Conservation (phyloP, 2,797 vertebrate species). For the Jordanella pulchra region DNA sequence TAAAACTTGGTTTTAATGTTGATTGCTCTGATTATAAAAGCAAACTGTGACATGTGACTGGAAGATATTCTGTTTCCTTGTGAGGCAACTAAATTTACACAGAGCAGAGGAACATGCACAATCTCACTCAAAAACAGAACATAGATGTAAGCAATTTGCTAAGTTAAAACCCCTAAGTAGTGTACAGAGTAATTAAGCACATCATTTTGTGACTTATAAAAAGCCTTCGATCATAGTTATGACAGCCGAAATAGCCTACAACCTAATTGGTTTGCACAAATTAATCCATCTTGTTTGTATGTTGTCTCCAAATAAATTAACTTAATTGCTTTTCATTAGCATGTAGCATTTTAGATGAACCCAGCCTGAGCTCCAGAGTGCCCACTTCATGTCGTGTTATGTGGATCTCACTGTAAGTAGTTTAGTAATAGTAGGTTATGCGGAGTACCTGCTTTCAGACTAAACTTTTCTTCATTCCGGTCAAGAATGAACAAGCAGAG, state of each 20-base stretch:
- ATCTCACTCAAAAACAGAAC: constrained; percentile 6
- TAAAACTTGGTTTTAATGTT: constrained; percentile 9
- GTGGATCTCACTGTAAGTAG: not conserved
- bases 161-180: constrained; percentile 18
- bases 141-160: constrained; percentile 4
- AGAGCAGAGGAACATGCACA: not conserved
- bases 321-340: not conserved
- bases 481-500: constrained; percentile 1
- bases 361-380: not conserved
- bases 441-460: constrained; percentile 6
- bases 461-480: constrained; percentile 10
- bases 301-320: not conserved
- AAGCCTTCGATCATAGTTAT: not conserved
- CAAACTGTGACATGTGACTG: not conserved
- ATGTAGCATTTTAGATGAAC: not conserved
- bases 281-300: constrained; percentile 5
- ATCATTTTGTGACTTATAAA: constrained; percentile 1
- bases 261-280: constrained; percentile 17
- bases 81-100: not conserved
- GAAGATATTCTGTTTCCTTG: constrained; percentile 2
- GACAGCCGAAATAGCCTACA: constrained; percentile 7
- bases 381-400: not conserved
- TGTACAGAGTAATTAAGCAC: constrained; percentile 1
- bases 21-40: not conserved
- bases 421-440: constrained; percentile 11